phyloP scores from a whole-genome alignment of 2,888 invertebrate genomes.

The Gymnoscelis rufifasciata region DNA sequence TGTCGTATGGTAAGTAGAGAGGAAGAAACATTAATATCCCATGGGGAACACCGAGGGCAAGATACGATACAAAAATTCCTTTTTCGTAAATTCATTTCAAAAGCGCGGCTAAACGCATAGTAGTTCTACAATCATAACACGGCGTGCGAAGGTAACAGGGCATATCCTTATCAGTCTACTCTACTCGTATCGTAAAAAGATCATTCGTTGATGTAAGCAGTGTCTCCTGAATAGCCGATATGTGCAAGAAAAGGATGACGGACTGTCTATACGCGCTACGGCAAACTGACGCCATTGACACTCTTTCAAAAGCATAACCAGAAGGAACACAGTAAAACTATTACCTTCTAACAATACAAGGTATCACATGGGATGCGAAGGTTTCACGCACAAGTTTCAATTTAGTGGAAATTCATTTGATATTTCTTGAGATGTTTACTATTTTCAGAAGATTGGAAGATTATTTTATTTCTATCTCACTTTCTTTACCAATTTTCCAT shows the following conservation, averaged over 20 bases:
- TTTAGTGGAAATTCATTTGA: conserved; percentile 13
- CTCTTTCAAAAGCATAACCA: conserved; percentile 40
- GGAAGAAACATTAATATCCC: conserved; percentile 12
- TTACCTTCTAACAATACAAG: conserved; percentile 23
- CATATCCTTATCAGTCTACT: conserved; percentile 73
- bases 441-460: conserved; percentile 33
- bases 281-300: conserved; percentile 73
- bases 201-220: conserved; percentile 70
- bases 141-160: conserved; percentile 75
- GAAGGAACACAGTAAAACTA: conserved; percentile 38
- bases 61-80: conserved; percentile 22
- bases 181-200: conserved; percentile 67
- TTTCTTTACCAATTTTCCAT: conserved; percentile 71
- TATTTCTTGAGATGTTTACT: conserved; percentile 10
- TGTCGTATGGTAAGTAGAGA: conserved; percentile 28
- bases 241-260: conserved; percentile 79
- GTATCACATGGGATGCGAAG: conserved; percentile 1
- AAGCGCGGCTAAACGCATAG: conserved; percentile 71
- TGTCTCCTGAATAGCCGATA: conserved; percentile 72
- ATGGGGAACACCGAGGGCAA: conserved; percentile 21
- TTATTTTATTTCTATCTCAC: conserved; percentile 77
- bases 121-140: conserved; percentile 69
- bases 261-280: conserved; percentile 69
- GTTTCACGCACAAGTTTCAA: conserved; percentile 30
- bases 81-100: conserved; percentile 36